Base-by-base conservation (phyloP, 1,140 invertebrate species). In the Ceratina australensis region DNA sequence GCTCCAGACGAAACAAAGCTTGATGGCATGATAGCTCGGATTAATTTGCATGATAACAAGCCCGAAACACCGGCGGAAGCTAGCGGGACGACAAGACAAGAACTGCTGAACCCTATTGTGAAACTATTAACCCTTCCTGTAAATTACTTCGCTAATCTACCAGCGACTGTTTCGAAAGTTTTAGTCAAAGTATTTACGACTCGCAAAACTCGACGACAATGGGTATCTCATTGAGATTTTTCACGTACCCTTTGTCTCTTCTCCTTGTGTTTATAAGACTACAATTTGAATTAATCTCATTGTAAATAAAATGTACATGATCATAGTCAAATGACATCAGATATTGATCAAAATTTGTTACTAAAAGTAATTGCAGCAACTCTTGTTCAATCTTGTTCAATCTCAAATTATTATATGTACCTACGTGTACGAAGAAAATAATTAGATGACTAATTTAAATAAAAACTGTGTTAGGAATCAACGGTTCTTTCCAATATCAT, bases 11-110 rank as follows among this genome's bases (percentile, higher is more conserved):
- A 42, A 61, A 61, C 75, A 63, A 69, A 57, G 47, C 56, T 49
- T 57, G 56, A 73, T 71, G 79, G 73, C 26, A 63, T 69, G 81
- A 81, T 80, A 61, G 79, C 42, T 49, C 49, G 68, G 66, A 83
- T 83, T 73, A 83, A 81, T 83, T 83, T 81, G 64, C 81, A 83
- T 83, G 64, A 72, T 81, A 83, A 83, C 79, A 68, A 83, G 64
- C 64, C 33, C 33, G 52, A 54, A 54, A 54, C 61, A 67, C 42
- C 33, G 60, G 59, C 65, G 74, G 72, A 72, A 68, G 56, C 47
- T 50, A 52, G 54, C 28, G 26, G 10, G 33, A 10, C 33, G 59
- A 64, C 50, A 52, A 81, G 33, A 49, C 73, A 64, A 69, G 76
- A 78, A 82, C 47, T 60, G 26, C 20, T 63, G 65, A 81, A 73